Conservation (phyloP, 2,888 invertebrate species). For the Nymphalis polychloros region DNA sequence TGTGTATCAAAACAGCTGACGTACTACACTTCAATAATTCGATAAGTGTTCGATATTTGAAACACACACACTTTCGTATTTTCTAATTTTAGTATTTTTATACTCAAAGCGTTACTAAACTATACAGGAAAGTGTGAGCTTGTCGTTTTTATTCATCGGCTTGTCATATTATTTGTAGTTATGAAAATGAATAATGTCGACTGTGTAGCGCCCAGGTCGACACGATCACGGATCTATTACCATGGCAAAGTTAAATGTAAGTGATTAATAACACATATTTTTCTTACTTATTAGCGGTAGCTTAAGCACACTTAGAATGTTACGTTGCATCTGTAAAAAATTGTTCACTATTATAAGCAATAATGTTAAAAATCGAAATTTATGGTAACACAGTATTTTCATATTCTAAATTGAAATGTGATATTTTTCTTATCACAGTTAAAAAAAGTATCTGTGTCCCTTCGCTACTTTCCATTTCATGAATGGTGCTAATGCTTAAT, state of each 20-base stretch:
- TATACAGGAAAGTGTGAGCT: constrained; percentile 80
- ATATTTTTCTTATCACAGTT: constrained; percentile 66
- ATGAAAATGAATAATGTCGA: constrained; percentile 33
- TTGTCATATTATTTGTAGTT: constrained; percentile 54
- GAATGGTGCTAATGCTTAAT: constrained; percentile 19
- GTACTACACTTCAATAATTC: not conserved
- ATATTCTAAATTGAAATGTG: constrained; percentile 74
- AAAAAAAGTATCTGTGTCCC: constrained; percentile 11
- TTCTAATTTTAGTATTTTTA: constrained; percentile 72
- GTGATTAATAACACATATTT: constrained; percentile 56
- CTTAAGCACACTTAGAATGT: constrained; percentile 65
- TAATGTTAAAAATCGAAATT: constrained; percentile 58
- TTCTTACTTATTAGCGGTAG: constrained; percentile 70
- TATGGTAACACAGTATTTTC: constrained; percentile 60
- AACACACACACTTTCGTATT: constrained; percentile 47
- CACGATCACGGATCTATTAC: constrained; percentile 5
- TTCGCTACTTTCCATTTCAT: constrained; percentile 17
- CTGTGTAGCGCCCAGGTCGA: constrained; percentile 26
- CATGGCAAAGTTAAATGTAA: constrained; percentile 11
- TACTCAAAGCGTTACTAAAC: constrained; percentile 64
- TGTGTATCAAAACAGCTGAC: constrained; percentile 31
- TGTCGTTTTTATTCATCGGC: constrained; percentile 65
- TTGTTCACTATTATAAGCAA: constrained; percentile 62
- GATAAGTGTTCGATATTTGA: not conserved
- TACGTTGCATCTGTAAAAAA: constrained; percentile 72